phyloP scores from a whole-genome alignment of 2,113 vertebrate genomes.

The Chlorodrepanis virens region DNA sequence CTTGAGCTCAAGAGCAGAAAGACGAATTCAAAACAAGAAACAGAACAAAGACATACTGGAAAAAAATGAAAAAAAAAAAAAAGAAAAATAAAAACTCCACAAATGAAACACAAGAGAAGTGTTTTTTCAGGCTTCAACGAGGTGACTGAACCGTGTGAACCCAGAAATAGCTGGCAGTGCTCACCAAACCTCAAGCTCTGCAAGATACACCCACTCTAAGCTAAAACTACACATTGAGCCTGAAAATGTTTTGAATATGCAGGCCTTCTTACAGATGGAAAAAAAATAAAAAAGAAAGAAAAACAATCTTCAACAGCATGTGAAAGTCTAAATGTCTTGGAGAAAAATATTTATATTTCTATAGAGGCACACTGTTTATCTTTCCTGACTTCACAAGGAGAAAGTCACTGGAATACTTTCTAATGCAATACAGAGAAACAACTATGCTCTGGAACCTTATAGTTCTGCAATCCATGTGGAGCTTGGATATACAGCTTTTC shows the following conservation, averaged over 20 bases:
- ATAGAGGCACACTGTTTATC: neutral
- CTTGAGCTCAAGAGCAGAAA: neutral
- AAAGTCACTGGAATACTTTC: neutral
- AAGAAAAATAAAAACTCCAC: neutral
- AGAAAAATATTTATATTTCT: constrained; percentile 35
- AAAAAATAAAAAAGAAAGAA: neutral
- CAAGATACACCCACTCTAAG: neutral
- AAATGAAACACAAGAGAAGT: neutral
- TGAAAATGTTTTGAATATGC: constrained; percentile 10
- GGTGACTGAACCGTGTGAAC: neutral
- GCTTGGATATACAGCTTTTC: neutral
- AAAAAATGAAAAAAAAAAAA: neutral
- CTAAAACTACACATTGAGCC: neutral
- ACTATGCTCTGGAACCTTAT: neutral
- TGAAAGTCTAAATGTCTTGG: neutral
- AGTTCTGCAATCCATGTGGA: neutral
- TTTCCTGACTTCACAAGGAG: neutral
- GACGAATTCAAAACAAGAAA: neutral
- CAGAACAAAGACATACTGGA: neutral
- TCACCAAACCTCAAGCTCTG: constrained; percentile 20
- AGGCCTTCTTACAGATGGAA: neutral
- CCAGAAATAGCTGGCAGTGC: constrained; percentile 34
- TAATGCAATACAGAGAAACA: neutral
- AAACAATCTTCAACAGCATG: neutral
- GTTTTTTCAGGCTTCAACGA: constrained; percentile 3